A percentile compares a stretch with the other conserved stretches of the same genome.
Conservation (phyloP, 2,888 invertebrate genomes). For the Heliconius ismenius region DNA sequence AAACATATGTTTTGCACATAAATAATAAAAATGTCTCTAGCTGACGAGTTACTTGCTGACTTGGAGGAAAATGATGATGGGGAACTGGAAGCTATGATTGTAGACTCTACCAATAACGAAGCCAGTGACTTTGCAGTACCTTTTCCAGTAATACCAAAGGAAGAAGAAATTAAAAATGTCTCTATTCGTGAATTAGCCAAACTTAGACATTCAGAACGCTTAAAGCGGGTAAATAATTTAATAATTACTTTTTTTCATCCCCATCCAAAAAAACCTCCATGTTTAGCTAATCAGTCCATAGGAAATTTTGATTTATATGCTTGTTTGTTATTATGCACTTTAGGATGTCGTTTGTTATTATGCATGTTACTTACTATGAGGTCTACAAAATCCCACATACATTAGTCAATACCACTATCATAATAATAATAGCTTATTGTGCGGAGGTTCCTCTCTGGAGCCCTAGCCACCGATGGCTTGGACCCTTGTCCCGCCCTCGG, state of each 20-base stretch:
- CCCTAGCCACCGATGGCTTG: no score
- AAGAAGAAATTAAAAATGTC: constrained; percentile 85
- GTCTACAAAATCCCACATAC: no score
- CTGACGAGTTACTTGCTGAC: constrained; percentile 98
- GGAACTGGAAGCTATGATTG: constrained; percentile 83
- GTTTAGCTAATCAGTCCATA: no score
- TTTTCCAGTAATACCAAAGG: constrained; percentile 77
- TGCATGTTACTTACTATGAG: no score
- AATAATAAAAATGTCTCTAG: constrained; percentile 91
- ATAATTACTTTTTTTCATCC: background rate
- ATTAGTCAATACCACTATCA: no score
- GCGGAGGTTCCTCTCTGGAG: no score
- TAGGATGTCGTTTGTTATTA: no score
- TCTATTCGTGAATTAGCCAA: constrained; percentile 95
- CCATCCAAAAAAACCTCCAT: no score
- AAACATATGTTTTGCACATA: background rate
- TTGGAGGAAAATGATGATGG: constrained; percentile 95
- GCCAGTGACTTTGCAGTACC: constrained; percentile 73
- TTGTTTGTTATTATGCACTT: no score
- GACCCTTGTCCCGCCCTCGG: no score
- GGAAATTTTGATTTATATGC: no score
- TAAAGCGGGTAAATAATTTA: constrained; percentile 77
- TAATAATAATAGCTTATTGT: no score
- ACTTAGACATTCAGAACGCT: constrained; percentile 89
- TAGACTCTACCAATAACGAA: constrained; percentile 69